phyloP scores from a whole-genome alignment of 35 echinoderm and acorn worm species.

The Holothuria glaberrima region DNA sequence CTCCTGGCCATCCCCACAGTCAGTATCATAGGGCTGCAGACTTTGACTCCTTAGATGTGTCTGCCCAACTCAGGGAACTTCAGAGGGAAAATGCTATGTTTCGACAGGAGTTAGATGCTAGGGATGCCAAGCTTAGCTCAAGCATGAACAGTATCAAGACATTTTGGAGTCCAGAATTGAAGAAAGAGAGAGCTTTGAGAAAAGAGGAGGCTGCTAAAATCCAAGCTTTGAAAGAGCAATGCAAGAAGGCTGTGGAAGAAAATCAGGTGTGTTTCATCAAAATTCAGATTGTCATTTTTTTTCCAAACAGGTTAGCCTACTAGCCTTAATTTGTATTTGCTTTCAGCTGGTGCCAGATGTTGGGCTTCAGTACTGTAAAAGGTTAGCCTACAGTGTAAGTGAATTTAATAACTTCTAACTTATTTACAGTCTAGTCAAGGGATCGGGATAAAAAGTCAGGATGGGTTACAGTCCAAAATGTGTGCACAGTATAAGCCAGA shows the following conservation, averaged over 20 bases:
- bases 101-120: conserved; percentile 87
- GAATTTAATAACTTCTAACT: no score
- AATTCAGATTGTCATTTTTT: no score
- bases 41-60: conserved; percentile 79
- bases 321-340: no score
- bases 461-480: no score
- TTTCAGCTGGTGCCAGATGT: no score
- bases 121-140: conserved; percentile 90
- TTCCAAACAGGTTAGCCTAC: no score
- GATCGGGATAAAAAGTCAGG: no score
- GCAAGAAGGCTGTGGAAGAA: conserved; percentile 84
- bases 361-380: no score
- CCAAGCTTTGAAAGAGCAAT: conserved; percentile 88
- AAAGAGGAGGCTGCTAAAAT: conserved; percentile 92
- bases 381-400: no score
- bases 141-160: conserved; percentile 99
- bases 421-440: no score
- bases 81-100: conserved; percentile 87
- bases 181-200: conserved; percentile 92
- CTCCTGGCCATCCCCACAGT: conserved; percentile 33
- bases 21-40: conserved; percentile 47
- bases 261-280: conserved; percentile 78
- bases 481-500: no score
- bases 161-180: conserved; percentile 99
- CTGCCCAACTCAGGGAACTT: conserved; percentile 85